A percentile compares a stretch with the other conserved stretches of the same genome.
Evolutionary conservation across 2,113 vertebrate genomes (phyloP).

Genomic region (Pangasianodon gigas): DNA sequence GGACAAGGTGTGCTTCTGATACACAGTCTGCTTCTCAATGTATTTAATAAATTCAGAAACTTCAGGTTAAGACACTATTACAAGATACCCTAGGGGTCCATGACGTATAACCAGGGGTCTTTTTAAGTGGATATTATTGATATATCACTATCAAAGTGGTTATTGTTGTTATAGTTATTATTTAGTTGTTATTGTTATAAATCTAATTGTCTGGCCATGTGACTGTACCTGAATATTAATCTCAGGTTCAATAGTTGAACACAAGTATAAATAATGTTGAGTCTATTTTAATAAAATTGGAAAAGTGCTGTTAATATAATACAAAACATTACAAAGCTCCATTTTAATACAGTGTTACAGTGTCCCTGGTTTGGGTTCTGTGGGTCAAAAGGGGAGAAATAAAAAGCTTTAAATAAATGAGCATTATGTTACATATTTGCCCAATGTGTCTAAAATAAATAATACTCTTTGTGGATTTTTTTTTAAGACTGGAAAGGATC

Average conservation of each 20-base stretch:
- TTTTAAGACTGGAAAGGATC: not conserved
- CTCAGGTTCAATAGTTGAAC: not conserved
- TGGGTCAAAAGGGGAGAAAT: not conserved
- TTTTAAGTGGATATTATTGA: not conserved
- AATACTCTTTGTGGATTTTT: not conserved
- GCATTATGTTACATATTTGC: not conserved
- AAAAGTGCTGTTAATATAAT: not conserved
- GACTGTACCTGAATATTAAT: not conserved
- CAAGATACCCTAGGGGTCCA: not conserved
- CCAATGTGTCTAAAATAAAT: not conserved
- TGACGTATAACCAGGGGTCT: not conserved
- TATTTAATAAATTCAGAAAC: conserved; percentile 7
- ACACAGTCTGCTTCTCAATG: not conserved
- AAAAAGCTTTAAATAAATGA: not conserved
- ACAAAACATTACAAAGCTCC: not conserved
- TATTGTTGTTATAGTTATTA: not conserved
- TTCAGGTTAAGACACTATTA: not conserved
- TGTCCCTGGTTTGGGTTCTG: not conserved
- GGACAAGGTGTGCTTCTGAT: not conserved
- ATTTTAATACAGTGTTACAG: not conserved
- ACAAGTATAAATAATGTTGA: not conserved
- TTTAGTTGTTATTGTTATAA: not conserved
- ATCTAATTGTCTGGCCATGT: not conserved
- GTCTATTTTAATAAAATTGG: not conserved
- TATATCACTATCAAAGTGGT: not conserved